Evolutionary conservation across 2,888 invertebrate species (phyloP).

Genomic region (Nyleta sp.): DNA sequence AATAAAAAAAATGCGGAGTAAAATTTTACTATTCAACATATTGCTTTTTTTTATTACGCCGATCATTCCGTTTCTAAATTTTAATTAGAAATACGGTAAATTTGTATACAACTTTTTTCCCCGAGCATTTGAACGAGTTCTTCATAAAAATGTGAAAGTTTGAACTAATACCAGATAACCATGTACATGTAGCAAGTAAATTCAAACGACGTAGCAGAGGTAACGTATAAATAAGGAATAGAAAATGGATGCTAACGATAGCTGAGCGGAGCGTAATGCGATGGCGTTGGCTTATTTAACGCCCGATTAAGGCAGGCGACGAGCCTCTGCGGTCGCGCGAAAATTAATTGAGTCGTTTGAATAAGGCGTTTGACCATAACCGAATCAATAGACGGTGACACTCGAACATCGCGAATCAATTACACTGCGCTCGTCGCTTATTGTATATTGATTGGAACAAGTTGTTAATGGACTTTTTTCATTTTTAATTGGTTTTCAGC

Average conservation of each 20-base stretch:
- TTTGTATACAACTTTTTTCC: background rate
- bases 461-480: background rate
- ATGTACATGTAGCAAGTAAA: background rate
- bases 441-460: conserved; percentile 37
- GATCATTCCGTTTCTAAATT: too few relatives aligned
- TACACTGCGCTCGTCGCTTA: conserved; percentile 37
- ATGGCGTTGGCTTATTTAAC: conserved; percentile 58
- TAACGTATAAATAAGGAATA: conserved; percentile 30
- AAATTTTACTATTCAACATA: too few relatives aligned
- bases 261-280: conserved; percentile 42
- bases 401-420: conserved; percentile 54
- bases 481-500: background rate
- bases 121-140: background rate
- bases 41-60: too few relatives aligned
- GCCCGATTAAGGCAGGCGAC: conserved; percentile 54
- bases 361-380: conserved; percentile 53
- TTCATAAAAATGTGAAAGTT: conserved; percentile 2
- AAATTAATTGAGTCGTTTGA: conserved; percentile 61
- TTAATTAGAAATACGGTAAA: too few relatives aligned
- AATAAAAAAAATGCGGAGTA: too few relatives aligned
- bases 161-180: background rate
- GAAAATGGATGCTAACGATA: conserved; percentile 52
- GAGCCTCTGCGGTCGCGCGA: conserved; percentile 47
- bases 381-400: conserved; percentile 50
- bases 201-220: conserved; percentile 1